These are phyloP conservation scores for Callospermophilus lateralis DNA, from an alignment of 2,113 vertebrate genomes.

Conservation along the genomic window DNA sequence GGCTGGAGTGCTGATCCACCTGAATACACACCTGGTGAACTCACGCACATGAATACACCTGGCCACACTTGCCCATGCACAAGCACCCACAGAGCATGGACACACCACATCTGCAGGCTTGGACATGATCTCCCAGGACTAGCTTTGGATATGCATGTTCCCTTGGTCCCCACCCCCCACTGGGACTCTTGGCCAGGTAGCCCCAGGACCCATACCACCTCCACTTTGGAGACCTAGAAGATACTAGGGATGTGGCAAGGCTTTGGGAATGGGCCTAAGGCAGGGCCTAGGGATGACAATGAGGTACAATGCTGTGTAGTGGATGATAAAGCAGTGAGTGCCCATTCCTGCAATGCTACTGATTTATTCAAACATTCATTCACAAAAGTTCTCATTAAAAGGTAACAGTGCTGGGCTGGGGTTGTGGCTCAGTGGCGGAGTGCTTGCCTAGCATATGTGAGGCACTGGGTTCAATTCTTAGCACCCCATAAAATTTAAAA, in stretches of 20 bases:
- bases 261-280: not conserved
- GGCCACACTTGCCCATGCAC: not conserved
- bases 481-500: too few species aligned
- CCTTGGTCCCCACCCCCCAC: too few species aligned
- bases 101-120: not conserved
- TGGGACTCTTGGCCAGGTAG: too few species aligned
- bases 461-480: too few species aligned
- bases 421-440: too few species aligned
- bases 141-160: not conserved
- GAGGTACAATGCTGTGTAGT: not conserved
- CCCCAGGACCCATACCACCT: not conserved
- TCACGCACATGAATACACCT: not conserved
- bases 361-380: not conserved
- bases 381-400: not conserved
- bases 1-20: not conserved
- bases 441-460: too few species aligned
- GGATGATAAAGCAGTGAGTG: not conserved
- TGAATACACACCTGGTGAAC: slow-evolving; percentile 30
- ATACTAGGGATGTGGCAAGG: not conserved
- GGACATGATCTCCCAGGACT: rapidly evolving
- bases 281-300: not conserved
- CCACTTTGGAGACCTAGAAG: not conserved
- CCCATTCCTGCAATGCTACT: not conserved
- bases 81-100: not conserved
- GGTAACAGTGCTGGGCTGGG: too few species aligned